phyloP scores from a whole-genome alignment of 2,888 invertebrate species.

The Cerastis leucographa region DNA sequence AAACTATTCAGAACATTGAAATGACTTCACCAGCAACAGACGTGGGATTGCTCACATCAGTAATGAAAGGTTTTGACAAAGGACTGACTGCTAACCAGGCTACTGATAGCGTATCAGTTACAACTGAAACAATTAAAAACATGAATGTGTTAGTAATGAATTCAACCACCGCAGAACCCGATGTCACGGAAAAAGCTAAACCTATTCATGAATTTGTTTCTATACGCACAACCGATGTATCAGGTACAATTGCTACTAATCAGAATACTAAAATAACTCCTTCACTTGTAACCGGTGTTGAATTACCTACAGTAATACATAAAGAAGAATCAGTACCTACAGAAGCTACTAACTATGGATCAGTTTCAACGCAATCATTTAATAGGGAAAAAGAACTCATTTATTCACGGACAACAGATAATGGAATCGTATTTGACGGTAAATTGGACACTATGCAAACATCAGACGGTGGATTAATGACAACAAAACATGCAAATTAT shows the following conservation, averaged over 20 bases:
- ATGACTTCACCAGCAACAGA: constrained; percentile 2
- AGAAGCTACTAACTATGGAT: constrained; percentile 7
- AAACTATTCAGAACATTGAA: neutral
- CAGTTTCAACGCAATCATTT: constrained; percentile 2
- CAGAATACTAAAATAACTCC: constrained; percentile 13
- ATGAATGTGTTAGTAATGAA: neutral
- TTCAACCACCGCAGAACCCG: neutral
- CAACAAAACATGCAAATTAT: constrained; percentile 13
- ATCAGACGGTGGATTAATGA: constrained; percentile 7
- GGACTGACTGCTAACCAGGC: neutral
- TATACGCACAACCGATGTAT: neutral
- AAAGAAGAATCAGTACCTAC: neutral
- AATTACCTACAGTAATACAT: constrained; percentile 2
- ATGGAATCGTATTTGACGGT: neutral
- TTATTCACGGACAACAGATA: constrained; percentile 18
- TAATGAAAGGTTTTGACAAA: neutral
- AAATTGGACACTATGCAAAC: neutral
- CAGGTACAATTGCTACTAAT: constrained; percentile 16
- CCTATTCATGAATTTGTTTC: neutral
- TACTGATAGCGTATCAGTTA: neutral
- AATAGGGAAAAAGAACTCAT: neutral
- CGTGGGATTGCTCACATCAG: neutral
- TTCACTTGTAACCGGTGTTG: neutral
- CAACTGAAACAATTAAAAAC: constrained; percentile 4
- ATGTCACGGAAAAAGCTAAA: constrained; percentile 17